Conservation (phyloP, 2,113 vertebrate genomes). For the Abramis brama region DNA sequence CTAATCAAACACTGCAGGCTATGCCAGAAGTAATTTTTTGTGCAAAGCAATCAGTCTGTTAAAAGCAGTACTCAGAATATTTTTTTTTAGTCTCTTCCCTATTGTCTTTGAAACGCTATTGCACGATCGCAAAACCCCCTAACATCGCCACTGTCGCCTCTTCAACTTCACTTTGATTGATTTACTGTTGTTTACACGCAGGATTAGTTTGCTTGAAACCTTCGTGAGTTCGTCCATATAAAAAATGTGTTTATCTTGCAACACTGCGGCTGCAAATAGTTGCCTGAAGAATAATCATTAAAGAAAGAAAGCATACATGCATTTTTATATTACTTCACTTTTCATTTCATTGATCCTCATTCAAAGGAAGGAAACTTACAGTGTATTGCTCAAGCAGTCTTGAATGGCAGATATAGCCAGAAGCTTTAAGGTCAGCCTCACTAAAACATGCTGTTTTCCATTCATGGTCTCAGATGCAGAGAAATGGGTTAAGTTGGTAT, state of each 20-base stretch:
- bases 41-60: conserved; percentile 69
- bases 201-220: conserved; percentile 49
- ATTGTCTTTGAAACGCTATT: conserved; percentile 45
- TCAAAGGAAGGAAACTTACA: background rate
- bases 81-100: conserved; percentile 10
- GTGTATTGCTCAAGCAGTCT: background rate
- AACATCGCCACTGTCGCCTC: background rate
- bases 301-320: background rate
- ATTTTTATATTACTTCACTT: background rate
- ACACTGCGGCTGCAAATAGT: background rate
- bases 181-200: conserved; percentile 62
- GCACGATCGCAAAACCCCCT: conserved; percentile 53
- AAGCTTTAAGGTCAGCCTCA: background rate
- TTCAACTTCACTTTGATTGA: conserved; percentile 50
- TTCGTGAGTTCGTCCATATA: conserved; percentile 17
- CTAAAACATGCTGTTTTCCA: conserved; percentile 62
- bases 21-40: conserved; percentile 59
- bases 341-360: conserved; percentile 15
- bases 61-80: conserved; percentile 53
- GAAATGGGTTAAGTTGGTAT: conserved; percentile 37
- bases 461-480: background rate
- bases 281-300: background rate
- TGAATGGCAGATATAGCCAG: background rate
- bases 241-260: conserved; percentile 8
- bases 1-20: conserved; percentile 70